Evolutionary conservation across 2,888 invertebrate genomes (phyloP), one percentile per base, ranked within the genome.

Genomic region (Nephrotoma flavescens): DNA sequence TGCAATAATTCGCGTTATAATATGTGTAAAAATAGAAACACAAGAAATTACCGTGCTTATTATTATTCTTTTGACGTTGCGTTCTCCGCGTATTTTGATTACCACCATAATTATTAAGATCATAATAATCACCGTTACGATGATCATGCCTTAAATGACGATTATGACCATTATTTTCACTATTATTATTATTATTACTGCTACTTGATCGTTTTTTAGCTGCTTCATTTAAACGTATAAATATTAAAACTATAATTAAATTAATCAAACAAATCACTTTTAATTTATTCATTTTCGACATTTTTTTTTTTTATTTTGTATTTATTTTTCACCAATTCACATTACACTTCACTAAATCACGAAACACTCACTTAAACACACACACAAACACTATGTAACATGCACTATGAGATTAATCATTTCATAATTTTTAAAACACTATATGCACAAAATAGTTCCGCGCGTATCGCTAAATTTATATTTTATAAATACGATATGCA

Each of bases 41-140:
- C 31, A 71, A 71, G 71, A 71, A 71, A 9, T 71, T 84, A 84
- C 84, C 84, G 42, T 84, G 84, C 42, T 84, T 84, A 15, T 84
- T 84, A n/a, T 42, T 41, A 6, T 15, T 84, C 42, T 84, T 41
- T 42, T 42, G 84, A 42, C 42, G 84, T 42, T 84, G 84, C 41
- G 42, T n/a, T 84, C 84, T 11, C 12, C 84, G 41, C 6, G 3
- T 84, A 42, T 84, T 84, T 42, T 84, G 42, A 42, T 42, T 71
- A 31, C 71, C 71, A 71, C 71, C n/a, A 42, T 84, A 84, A 42
- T 84, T 84, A 84, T 84, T 42, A 84, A 42, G 84, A 84, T 84
- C 84, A 84, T 84, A 84, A 84, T 84, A 84, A 84, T 84, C 84
- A 84, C 84, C 42, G 42, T 84, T 84, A 84, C 84, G 41, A 41